Conservation (phyloP, 1,140 invertebrate genomes). For the Ladona fulva region DNA sequence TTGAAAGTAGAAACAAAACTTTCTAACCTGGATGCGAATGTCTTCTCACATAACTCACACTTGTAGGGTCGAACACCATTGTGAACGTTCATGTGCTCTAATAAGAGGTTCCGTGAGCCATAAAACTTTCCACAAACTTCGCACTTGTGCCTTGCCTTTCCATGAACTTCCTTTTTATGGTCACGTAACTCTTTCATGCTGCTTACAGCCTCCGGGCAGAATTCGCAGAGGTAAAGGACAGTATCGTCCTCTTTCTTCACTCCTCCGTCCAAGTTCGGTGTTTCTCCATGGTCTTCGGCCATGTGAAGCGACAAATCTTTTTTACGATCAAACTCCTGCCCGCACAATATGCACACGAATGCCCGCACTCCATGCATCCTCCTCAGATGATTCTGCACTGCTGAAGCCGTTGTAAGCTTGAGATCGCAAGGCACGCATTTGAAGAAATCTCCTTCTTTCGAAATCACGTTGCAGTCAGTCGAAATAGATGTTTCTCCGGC, state of each 20-base stretch:
- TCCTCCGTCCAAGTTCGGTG: background rate
- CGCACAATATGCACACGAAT: background rate
- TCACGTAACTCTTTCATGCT: background rate
- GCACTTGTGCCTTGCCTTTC: conserved; percentile 34
- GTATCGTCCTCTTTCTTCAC: background rate
- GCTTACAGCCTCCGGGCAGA: background rate
- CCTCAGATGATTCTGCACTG: background rate
- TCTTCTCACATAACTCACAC: conserved; percentile 56
- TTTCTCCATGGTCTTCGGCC: background rate
- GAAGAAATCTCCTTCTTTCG: background rate
- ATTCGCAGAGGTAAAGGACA: background rate
- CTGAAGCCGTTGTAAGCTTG: background rate
- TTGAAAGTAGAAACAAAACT: too few species aligned
- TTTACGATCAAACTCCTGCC: background rate
- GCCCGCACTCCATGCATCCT: background rate
- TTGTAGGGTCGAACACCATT: conserved; percentile 55
- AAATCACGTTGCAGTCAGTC: background rate
- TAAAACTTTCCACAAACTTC: conserved; percentile 39
- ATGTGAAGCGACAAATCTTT: background rate
- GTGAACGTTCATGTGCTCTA: conserved; percentile 44
- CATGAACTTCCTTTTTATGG: background rate
- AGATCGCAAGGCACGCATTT: background rate
- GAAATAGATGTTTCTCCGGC: background rate
- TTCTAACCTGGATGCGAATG: conserved; percentile 52
- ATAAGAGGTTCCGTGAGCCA: conserved; percentile 53